Evolutionary conservation across 2,113 vertebrate genomes (phyloP).

Genomic region (Actenoides lindsayi): DNA sequence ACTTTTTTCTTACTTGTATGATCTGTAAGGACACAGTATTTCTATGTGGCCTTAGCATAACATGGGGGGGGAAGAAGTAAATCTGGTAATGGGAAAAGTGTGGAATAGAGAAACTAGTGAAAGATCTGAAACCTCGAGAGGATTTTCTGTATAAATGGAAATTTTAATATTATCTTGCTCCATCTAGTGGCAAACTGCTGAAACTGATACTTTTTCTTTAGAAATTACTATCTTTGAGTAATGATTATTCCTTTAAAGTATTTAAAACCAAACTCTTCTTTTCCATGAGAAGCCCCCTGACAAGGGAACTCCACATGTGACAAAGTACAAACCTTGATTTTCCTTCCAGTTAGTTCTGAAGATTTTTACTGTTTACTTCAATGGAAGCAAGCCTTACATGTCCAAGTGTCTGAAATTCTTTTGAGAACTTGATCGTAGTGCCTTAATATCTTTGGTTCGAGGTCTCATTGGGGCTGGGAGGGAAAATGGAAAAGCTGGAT

Average conservation of each 20-base stretch:
- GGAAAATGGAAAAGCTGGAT: background rate
- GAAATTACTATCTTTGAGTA: background rate
- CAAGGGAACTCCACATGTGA: background rate
- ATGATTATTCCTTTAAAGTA: background rate
- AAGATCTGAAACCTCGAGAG: background rate
- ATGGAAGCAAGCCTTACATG: background rate
- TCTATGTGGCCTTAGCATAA: background rate
- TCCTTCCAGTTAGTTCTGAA: background rate
- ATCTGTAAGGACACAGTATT: background rate
- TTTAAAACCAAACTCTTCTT: background rate
- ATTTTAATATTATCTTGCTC: conserved; percentile 77
- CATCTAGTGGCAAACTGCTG: conserved; percentile 77
- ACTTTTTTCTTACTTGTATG: background rate
- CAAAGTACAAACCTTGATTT: background rate
- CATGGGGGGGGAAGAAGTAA: too few species aligned
- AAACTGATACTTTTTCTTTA: conserved; percentile 9
- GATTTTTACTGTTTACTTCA: background rate
- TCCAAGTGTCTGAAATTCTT: background rate
- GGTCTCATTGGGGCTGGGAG: background rate
- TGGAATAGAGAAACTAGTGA: background rate
- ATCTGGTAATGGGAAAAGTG: background rate
- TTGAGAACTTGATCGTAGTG: background rate
- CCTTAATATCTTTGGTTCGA: background rate
- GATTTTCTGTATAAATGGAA: conserved; percentile 15
- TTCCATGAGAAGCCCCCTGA: background rate